Conservation (phyloP, 2,888 invertebrate genomes). For the Julus scanicus region DNA sequence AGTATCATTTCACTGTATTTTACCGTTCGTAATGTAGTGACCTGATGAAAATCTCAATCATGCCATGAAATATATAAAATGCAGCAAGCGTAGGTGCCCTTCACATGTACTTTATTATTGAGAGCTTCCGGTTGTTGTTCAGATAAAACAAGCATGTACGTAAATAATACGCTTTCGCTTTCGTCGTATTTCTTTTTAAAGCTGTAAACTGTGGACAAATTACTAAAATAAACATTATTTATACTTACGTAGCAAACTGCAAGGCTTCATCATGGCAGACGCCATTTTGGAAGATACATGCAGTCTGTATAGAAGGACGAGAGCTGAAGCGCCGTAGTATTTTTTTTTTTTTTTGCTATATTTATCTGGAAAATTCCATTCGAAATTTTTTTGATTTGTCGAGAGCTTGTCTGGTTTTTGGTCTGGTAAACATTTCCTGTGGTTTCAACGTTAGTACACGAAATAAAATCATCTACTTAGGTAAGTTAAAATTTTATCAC, state of each 20-base stretch:
- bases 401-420: background rate
- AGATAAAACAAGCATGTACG: background rate
- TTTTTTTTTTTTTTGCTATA: background rate
- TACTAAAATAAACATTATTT: background rate
- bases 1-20: too few relatives aligned
- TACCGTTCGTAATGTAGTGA: too few relatives aligned
- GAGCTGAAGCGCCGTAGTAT: background rate
- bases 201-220: background rate
- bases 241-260: background rate
- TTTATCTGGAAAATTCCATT: background rate
- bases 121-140: background rate
- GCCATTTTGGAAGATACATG: background rate
- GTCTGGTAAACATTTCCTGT: too few relatives aligned
- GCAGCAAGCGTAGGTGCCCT: too few relatives aligned
- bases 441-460: too few relatives aligned
- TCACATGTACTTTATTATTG: background rate
- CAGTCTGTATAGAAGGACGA: background rate
- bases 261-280: slow-evolving; percentile 25
- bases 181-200: background rate
- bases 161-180: background rate
- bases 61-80: too few relatives aligned
- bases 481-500: too few relatives aligned
- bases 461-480: too few relatives aligned
- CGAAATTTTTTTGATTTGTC: background rate
- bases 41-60: too few relatives aligned